These are phyloP conservation scores for Calidris pygmaea DNA, from an alignment of 2,113 vertebrate species.

Conservation along the genomic window DNA sequence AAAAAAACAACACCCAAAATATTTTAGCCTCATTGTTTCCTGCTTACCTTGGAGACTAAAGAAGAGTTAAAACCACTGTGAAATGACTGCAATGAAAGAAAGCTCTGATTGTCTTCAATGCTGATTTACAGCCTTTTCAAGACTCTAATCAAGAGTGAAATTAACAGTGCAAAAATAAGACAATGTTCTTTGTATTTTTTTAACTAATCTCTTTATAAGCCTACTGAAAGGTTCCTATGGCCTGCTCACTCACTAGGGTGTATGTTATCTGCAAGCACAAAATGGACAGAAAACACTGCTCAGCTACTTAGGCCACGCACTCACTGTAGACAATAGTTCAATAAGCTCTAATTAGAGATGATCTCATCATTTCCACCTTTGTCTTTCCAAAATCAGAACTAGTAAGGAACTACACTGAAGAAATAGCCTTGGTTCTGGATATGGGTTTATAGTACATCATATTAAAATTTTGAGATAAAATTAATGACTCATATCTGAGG, in stretches of 20 bases:
- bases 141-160: constrained; percentile 51
- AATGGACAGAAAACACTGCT: not conserved
- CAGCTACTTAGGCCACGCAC: not conserved
- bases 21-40: not conserved
- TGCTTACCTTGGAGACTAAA: not conserved
- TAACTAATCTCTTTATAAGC: not conserved
- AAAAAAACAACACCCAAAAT: not conserved
- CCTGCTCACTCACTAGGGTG: constrained; percentile 18
- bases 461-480: not conserved
- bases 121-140: constrained; percentile 48
- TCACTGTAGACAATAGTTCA: not conserved
- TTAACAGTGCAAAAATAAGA: constrained; percentile 7
- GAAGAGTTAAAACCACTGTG: constrained; percentile 5
- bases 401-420: not conserved
- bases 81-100: not conserved
- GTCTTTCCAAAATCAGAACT: not conserved
- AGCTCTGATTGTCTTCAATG: not conserved
- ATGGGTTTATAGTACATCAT: not conserved
- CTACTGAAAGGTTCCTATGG: not conserved
- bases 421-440: not conserved
- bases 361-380: not conserved
- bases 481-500: not conserved
- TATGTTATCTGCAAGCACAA: not conserved
- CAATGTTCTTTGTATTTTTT: constrained; percentile 10
- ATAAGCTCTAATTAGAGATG: not conserved